These are phyloP conservation scores for Motacilla alba DNA, from an alignment of 2,113 vertebrate genomes.

Conservation along the genomic window DNA sequence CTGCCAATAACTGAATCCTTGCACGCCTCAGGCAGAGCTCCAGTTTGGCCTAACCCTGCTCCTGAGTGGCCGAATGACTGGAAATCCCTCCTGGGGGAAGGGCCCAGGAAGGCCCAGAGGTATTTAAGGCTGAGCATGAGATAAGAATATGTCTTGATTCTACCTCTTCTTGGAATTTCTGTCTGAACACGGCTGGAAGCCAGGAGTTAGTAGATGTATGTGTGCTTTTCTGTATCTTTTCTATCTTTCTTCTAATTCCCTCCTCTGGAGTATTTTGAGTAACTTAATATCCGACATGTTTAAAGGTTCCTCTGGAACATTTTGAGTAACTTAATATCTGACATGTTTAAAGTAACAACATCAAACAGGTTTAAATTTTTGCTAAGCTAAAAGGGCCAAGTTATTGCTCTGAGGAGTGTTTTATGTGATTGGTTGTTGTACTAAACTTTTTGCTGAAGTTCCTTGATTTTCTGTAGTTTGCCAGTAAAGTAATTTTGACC, in stretches of 20 bases:
- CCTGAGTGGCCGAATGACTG: too few species aligned
- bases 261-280: background rate
- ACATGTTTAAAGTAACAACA: accelerated
- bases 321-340: background rate
- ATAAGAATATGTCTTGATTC: accelerated
- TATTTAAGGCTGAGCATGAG: background rate
- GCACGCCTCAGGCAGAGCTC: background rate
- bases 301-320: background rate
- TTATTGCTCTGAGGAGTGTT: background rate
- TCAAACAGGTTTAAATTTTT: background rate
- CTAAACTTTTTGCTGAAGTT: background rate
- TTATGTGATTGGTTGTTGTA: background rate
- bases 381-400: background rate
- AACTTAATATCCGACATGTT: accelerated
- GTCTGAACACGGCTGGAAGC: background rate
- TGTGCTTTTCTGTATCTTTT: background rate
- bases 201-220: too few species aligned
- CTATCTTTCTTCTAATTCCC: background rate
- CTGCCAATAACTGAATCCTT: background rate
- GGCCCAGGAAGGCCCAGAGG: background rate
- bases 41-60: too few species aligned
- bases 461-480: background rate
- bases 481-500: background rate
- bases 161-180: background rate
- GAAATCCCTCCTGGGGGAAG: background rate